Evolutionary conservation across 2,113 vertebrate genomes (phyloP), one percentile per base, ranked within the genome.

Genomic region (Theropithecus gelada): DNA sequence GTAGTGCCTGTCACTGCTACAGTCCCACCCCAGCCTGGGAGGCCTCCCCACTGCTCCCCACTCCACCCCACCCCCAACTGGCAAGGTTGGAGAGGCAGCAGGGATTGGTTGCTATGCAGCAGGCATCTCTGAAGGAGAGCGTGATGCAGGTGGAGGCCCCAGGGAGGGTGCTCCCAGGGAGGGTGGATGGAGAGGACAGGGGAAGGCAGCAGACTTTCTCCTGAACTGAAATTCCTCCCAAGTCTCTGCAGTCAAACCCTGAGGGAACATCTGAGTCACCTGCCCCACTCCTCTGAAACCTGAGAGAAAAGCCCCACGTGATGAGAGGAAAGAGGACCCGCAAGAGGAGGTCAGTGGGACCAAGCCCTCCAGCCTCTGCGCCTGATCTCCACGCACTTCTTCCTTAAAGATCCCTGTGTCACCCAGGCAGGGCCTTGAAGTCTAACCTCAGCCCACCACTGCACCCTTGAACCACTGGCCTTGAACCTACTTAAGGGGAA

Each of bases 181-280:
- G 85, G 85, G 90, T n/a, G 75, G 66, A 70, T 10, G 4, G 64
- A 12, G 14, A 30, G 61, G 9, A 32, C 11, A n/a, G 38, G 78
- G 55, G 61, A 30, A 64, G 61, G 27, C 61, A 64, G 27, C 13
- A 27, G 35, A 75, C 79, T 32, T 83, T 75, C 75, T 88, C 89
- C 95, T 94, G 83, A 75, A 82, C 84, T 64, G 13, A 84, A 83
- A 83, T 70, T 57, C 93, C 43, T 45, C 81, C 38, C 50, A 11
- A 85, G 38, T 82, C 92, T 96, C 96, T 48, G n/a, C 30, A 32
- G 78, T 89, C 82, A 64, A 20, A 52, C 40, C 87, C 73, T 35
- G 64, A 55, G 30, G 96, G 92, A 93, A 92, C 14, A 18, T 95
- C 83, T 97, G 96, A 96, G 95, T 98, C 97, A 96, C n/a, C 72